Percentiles rank a stretch among this genome's conserved stretches.
Conservation (phyloP, 2,113 vertebrate genomes). For the Globicephala melas region DNA sequence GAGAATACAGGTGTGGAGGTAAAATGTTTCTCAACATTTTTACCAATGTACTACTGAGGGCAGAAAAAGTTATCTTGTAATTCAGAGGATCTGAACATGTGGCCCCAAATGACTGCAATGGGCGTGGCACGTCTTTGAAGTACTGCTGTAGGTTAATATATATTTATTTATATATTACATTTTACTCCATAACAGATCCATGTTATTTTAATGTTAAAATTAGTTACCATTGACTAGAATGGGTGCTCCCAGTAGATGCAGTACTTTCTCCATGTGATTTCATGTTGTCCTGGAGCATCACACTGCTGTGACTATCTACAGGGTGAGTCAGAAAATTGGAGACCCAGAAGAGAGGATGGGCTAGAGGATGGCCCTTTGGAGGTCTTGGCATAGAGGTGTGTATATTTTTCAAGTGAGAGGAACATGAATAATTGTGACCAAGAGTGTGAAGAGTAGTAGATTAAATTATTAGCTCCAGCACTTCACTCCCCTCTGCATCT, state of each 20-base stretch:
- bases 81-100: neutral
- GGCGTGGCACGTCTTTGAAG: neutral
- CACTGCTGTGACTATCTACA: neutral
- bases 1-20: neutral
- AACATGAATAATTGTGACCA: neutral
- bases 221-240: neutral
- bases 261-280: neutral
- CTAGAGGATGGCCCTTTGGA: neutral
- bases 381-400: neutral
- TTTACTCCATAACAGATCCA: neutral
- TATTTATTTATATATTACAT: neutral
- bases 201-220: neutral
- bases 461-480: neutral
- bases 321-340: neutral
- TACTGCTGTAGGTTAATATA: neutral
- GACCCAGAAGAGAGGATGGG: neutral
- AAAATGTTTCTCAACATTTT: neutral
- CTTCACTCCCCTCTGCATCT: neutral
- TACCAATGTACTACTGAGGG: too few relatives aligned
- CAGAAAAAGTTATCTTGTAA: neutral
- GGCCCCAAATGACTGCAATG: neutral
- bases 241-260: neutral
- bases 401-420: neutral
- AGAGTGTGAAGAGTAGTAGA: neutral
- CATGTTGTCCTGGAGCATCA: neutral